Evolutionary conservation across 1,140 invertebrate genomes (phyloP).

Genomic region (Microvelia longipes): DNA sequence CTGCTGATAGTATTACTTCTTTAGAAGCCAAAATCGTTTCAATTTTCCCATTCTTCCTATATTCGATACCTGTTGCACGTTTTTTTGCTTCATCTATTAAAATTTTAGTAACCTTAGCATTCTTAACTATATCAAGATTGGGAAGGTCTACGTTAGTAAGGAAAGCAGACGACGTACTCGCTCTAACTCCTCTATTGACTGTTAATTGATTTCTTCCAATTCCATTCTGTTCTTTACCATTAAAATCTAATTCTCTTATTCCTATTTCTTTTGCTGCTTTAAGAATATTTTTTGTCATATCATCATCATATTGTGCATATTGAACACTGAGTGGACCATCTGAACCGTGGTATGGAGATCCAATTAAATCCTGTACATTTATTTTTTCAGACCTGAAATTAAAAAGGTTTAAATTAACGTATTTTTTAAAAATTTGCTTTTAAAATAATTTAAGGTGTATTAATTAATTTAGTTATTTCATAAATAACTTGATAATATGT

Average conservation of each 20-base stretch:
- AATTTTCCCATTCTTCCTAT: conserved; percentile 39
- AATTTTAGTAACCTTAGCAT: conserved; percentile 53
- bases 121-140: conserved; percentile 64
- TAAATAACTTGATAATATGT: no score
- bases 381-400: no score
- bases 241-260: conserved; percentile 67
- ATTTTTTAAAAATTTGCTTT: no score
- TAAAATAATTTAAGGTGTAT: no score
- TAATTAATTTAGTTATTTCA: no score
- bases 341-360: no score
- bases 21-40: conserved; percentile 40
- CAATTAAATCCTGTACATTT: no score
- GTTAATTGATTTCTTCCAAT: conserved; percentile 76
- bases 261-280: conserved; percentile 66
- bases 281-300: conserved; percentile 62
- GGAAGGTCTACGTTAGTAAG: conserved; percentile 45
- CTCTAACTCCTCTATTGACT: conserved; percentile 67
- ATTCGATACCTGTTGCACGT: conserved; percentile 47
- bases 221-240: conserved; percentile 60
- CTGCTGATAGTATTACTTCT: conserved; percentile 49
- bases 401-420: no score
- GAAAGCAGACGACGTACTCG: conserved; percentile 53
- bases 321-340: no score
- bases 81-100: conserved; percentile 50
- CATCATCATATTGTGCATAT: conserved; percentile 74